phyloP scores from a whole-genome alignment of 2,888 invertebrate genomes.

The Sphaerophoria rueppellii region DNA sequence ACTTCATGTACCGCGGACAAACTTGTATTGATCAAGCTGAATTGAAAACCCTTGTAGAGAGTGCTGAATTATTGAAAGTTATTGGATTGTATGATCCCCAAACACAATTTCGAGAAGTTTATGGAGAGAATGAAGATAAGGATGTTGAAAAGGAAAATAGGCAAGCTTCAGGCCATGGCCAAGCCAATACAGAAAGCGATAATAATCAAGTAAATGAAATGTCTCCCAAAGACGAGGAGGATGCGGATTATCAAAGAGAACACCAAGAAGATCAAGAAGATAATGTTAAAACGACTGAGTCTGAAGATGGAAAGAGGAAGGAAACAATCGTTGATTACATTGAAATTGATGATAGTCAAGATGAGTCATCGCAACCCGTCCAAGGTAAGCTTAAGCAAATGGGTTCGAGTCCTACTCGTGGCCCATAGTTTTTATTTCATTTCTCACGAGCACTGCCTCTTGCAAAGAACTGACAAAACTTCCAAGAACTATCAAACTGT shows the following conservation, averaged over 20 bases:
- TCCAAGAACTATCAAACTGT: too few species aligned
- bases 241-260: too few species aligned
- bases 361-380: not conserved
- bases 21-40: slow-evolving; percentile 91
- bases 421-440: too few species aligned
- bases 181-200: not conserved
- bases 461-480: too few species aligned
- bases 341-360: slow-evolving; percentile 47
- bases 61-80: slow-evolving; percentile 90
- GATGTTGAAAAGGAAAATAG: too few species aligned
- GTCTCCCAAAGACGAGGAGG: not conserved
- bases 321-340: slow-evolving; percentile 27
- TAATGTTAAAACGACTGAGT: not conserved
- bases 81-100: slow-evolving; percentile 83
- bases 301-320: not conserved
- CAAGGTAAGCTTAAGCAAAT: slow-evolving; percentile 31
- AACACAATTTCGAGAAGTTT: slow-evolving; percentile 41
- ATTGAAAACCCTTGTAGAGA: slow-evolving; percentile 88
- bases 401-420: too few species aligned
- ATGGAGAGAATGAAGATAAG: slow-evolving; percentile 1
- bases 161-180: too few species aligned
- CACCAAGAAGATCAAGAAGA: not conserved
- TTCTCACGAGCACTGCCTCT: too few species aligned
- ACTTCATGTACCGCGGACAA: slow-evolving; percentile 93
- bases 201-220: too few species aligned